Base-by-base conservation (phyloP, 2,888 invertebrate species). In the Linyphia triangularis region DNA sequence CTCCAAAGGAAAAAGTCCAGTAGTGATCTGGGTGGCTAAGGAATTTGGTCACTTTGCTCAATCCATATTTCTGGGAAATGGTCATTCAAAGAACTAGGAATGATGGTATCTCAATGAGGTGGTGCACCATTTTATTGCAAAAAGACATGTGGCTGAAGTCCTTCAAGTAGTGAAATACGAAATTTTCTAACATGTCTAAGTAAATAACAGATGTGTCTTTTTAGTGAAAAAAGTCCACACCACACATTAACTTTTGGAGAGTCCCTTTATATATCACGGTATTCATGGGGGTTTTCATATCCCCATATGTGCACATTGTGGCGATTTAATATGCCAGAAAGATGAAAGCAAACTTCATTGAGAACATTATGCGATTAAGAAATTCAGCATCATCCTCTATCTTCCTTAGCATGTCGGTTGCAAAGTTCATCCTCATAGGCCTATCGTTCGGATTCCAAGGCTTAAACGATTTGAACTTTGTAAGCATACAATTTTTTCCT, bases 81-180 rank as follows among this genome's bases (percentile, higher is more conserved):
- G 7, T 69, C 33, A 69, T 69, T 33, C 28, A 69, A 33, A 33
- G 19, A 69, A 69, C 28, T 33, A 28, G 5, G 19, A 28, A 69
- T 4, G 28, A 33, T 33, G 19, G 9, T 28, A 28, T 9, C 69
- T 33, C 69, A 69, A 33, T 69, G 69, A 30, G 33, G 69, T 28
- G 69, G 19, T 26, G 33, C 69, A 33, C 69, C 69, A 69, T 69
- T 33, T 33, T 69, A 33, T 33, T 69, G 69, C 5, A 69, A 69
- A 13, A 69, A 26, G 69, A 69, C n/a, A 69, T 19, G 24, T 24
- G 24, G 30, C n/a, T 69, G 28, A 28, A 69, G 28, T 9, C 33
- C 33, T 33, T 69, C n/a, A 16, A 30, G 30, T 28, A 33, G 30
- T 28, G 28, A 19, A 69, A 69, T 6, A 10, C 28, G 7, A 13